Base-by-base conservation (phyloP, 2,888 invertebrate genomes). In the Caenorhabditis sp. region DNA sequence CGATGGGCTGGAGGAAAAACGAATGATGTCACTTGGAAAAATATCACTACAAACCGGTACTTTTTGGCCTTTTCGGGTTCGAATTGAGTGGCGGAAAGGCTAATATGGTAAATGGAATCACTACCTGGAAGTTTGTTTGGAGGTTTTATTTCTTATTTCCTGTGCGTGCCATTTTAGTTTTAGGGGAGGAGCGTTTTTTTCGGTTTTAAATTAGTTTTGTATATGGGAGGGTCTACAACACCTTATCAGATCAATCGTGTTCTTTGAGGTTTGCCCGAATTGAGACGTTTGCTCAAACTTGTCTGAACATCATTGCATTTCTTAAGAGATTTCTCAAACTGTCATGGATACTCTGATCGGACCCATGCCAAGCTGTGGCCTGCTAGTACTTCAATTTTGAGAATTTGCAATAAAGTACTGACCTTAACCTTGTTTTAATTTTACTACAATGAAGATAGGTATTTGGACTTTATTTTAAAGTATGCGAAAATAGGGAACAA, bases 401-500 rank as follows among this genome's bases (percentile, higher is more conserved):
- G 8, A 35, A 12, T 41, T 44, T 44, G n/a, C n/a, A 4, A 35
- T 8, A 35, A 35, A n/a, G 16, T 44, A n/a, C 4, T 14, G 16
- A 14, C n/a, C n/a, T n/a, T 10, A 14, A 7, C 16, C 16, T 5
- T 14, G 10, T 16, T 44, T 14, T 14, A 35, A 35, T 35, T n/a
- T n/a, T n/a, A n/a, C n/a, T n/a, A n/a, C n/a, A n/a, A n/a, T n/a
- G n/a, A n/a, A n/a, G n/a, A 16, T 22, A 54, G 47, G 16, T n/a
- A 68, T 51, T 28, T 69, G 51, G 69, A 77, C 51, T 77, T 70
- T 77, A 77, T 77, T 77, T 35, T 10, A 76, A 76, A 68, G 68
- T 70, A 70, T 77, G 69, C 77, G 63, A 63, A 66, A 2, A 70
- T 28, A n/a, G 41, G 58, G n/a, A n/a, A 59, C 44, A 74, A 38